These are phyloP conservation scores for Aulostomus chinensis DNA, from an alignment of 2,797 vertebrate species.

Conservation along the genomic window DNA sequence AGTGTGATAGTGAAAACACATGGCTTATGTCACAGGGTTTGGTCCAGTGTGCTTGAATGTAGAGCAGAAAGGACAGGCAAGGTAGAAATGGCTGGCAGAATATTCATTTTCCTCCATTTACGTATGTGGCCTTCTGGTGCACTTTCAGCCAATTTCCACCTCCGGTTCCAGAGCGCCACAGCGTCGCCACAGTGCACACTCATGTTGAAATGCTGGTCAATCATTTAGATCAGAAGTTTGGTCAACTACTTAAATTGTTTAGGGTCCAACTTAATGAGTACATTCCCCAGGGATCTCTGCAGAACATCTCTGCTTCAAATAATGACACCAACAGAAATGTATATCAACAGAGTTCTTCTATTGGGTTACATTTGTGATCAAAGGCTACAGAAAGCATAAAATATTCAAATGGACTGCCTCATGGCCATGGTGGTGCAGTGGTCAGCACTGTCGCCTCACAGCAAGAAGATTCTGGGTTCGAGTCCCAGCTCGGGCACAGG, in stretches of 20 bases:
- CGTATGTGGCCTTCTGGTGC: neutral
- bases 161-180: slow-evolving; percentile 31
- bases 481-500: too few relatives aligned
- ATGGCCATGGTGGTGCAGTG: too few relatives aligned
- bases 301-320: too few relatives aligned
- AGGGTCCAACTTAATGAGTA: neutral
- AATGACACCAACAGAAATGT: too few relatives aligned
- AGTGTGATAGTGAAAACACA: slow-evolving; percentile 10
- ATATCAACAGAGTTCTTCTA: too few relatives aligned
- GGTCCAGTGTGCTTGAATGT: too few relatives aligned
- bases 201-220: too few relatives aligned
- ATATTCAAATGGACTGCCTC: slow-evolving; percentile 19
- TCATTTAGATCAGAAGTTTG: neutral
- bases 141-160: slow-evolving; percentile 44
- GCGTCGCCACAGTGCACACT: neutral
- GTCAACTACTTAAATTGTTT: neutral
- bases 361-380: too few relatives aligned
- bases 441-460: too few relatives aligned
- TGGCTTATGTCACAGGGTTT: slow-evolving; percentile 18
- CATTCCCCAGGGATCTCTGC: neutral
- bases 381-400: slow-evolving; percentile 12
- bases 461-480: too few relatives aligned
- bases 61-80: slow-evolving; percentile 25
- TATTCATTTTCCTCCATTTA: slow-evolving; percentile 45
- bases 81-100: slow-evolving; percentile 12